Conservation (phyloP, 2,113 vertebrate species). For the Eidolon helvum region DNA sequence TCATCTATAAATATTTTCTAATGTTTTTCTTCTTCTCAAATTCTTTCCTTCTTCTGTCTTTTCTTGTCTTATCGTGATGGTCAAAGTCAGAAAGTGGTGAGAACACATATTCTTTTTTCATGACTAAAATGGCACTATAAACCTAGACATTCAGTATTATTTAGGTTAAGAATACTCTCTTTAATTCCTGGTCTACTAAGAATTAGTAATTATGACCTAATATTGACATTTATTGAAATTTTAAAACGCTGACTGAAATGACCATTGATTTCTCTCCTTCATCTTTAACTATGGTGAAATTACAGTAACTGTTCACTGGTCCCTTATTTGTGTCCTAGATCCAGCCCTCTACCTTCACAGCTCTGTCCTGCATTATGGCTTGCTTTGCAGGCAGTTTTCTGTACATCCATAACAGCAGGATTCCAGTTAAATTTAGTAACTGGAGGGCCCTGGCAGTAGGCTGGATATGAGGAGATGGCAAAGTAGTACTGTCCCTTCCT, state of each 20-base stretch:
- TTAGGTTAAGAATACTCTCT: neutral
- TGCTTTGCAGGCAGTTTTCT: neutral
- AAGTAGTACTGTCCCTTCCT: neutral
- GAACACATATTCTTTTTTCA: neutral
- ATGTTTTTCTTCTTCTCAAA: neutral
- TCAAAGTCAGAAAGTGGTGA: neutral
- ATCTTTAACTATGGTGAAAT: neutral
- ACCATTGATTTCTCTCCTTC: neutral
- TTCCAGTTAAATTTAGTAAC: neutral
- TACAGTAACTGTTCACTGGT: neutral
- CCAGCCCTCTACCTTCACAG: neutral
- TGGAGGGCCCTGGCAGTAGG: neutral
- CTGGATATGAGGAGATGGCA: neutral
- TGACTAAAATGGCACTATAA: neutral
- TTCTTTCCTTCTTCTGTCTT: neutral
- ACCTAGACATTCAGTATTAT: neutral
- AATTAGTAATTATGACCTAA: neutral
- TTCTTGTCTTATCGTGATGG: neutral
- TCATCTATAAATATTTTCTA: neutral
- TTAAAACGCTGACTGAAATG: neutral
- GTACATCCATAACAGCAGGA: neutral
- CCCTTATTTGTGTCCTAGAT: neutral
- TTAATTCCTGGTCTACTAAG: neutral
- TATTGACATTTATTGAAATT: neutral
- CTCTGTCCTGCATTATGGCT: neutral